Percentiles rank a stretch among this genome's conserved stretches.
Evolutionary conservation across 2,113 vertebrate species (phyloP).

Genomic region (Epinephelus fuscoguttatus): DNA sequence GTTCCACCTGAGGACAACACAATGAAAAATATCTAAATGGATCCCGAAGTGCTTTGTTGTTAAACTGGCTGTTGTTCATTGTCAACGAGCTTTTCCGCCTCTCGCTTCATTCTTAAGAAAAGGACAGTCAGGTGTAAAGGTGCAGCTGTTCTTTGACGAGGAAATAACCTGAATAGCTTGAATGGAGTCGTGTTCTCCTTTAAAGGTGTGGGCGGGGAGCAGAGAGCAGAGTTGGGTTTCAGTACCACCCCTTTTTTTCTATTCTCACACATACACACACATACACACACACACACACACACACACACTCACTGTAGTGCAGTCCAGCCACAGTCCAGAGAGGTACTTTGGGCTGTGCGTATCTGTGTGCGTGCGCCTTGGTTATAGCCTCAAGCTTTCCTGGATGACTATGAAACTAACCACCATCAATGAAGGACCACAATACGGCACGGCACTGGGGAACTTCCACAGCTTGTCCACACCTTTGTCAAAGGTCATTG

Average conservation of each 20-base stretch:
- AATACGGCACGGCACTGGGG: slow-evolving; percentile 13
- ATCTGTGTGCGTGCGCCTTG: background rate
- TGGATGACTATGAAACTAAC: slow-evolving; percentile 29
- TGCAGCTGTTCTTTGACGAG: slow-evolving; percentile 12
- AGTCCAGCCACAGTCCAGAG: slow-evolving; percentile 22
- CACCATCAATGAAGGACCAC: slow-evolving; percentile 65
- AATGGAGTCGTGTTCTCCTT: slow-evolving; percentile 64
- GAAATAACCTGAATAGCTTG: slow-evolving; percentile 50
- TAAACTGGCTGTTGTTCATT: slow-evolving; percentile 15
- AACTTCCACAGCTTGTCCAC: slow-evolving; percentile 37
- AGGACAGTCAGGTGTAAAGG: slow-evolving; percentile 13
- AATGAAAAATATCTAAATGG: slow-evolving; percentile 9
- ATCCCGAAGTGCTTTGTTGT: background rate
- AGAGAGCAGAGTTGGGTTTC: slow-evolving; percentile 66
- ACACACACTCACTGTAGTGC: slow-evolving; percentile 12
- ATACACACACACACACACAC: slow-evolving; percentile 13
- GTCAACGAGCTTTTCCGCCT: background rate
- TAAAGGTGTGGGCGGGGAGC: slow-evolving; percentile 71
- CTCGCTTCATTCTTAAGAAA: slow-evolving; percentile 32
- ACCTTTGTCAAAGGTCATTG: slow-evolving; percentile 54
- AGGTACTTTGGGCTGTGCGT: slow-evolving; percentile 26
- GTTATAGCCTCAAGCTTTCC: slow-evolving; percentile 15
- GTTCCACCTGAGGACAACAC: background rate
- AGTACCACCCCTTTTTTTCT: slow-evolving; percentile 59
- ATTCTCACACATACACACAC: slow-evolving; percentile 30